Conservation (phyloP, 2,113 vertebrate genomes). For the Lasiurus borealis region DNA sequence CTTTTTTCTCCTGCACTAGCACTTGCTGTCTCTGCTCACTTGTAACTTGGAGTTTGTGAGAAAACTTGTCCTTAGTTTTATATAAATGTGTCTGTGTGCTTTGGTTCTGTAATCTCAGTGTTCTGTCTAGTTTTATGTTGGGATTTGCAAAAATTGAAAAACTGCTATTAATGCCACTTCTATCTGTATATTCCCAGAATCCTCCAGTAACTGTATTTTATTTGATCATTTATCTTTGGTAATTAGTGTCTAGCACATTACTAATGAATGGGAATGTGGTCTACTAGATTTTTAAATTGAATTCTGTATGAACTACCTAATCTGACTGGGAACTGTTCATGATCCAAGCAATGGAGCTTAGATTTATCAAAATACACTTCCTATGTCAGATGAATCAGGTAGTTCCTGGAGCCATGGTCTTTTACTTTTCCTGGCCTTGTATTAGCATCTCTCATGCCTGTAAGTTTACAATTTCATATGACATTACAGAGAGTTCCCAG, state of each 20-base stretch:
- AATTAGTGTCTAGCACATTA: not conserved
- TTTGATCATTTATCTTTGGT: not conserved
- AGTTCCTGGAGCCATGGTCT: not conserved
- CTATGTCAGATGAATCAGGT: not conserved
- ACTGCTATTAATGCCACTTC: not conserved
- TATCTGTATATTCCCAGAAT: not conserved
- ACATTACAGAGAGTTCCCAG: not conserved
- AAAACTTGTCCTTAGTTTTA: not conserved
- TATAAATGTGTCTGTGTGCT: not conserved
- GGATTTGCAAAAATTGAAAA: slow-evolving; percentile 3
- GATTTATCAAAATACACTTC: not conserved
- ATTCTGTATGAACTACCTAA: not conserved
- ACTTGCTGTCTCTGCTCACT: not conserved
- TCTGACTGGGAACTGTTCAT: not conserved
- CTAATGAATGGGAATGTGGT: not conserved
- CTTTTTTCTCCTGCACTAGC: not conserved
- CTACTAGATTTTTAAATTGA: not conserved
- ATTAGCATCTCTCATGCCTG: not conserved
- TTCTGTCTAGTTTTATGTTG: not conserved
- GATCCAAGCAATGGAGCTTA: not conserved
- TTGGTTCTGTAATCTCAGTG: not conserved
- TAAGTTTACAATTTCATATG: not conserved
- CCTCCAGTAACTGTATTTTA: not conserved
- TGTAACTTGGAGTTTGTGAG: not conserved
- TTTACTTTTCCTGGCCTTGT: not conserved